These are phyloP conservation scores for Cathartes aura DNA, from an alignment of 2,113 vertebrate species.

Conservation along the genomic window DNA sequence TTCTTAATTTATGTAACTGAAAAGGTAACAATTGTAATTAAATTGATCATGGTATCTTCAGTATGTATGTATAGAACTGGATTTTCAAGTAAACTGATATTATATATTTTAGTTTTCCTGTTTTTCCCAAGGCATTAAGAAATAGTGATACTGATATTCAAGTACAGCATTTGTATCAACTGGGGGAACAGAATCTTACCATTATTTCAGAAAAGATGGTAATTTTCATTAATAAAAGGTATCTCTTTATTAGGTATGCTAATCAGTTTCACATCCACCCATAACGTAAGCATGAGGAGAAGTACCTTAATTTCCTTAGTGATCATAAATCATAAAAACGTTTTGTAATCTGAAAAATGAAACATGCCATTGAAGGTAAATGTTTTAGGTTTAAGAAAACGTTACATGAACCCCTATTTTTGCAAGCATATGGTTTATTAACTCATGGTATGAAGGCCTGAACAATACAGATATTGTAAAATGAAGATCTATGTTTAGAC, in stretches of 20 bases:
- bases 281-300: not conserved
- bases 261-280: not conserved
- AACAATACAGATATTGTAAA: not conserved
- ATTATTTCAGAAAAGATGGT: not conserved
- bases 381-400: not conserved
- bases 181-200: not conserved
- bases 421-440: not conserved
- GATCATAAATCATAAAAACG: not conserved
- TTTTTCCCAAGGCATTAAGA: not conserved
- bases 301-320: not conserved
- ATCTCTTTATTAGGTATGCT: not conserved
- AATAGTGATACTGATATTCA: not conserved
- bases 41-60: not conserved
- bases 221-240: not conserved
- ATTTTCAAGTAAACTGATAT: not conserved
- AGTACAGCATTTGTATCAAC: not conserved
- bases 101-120: not conserved
- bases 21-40: not conserved
- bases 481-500: not conserved
- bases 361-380: not conserved
- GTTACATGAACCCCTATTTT: not conserved
- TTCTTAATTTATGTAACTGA: not conserved
- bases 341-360: not conserved
- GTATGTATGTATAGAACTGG: not conserved
- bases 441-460: not conserved